Conservation (phyloP, 37 sponge, comb jelly and placozoan species). For the Ephydatia muelleri region DNA sequence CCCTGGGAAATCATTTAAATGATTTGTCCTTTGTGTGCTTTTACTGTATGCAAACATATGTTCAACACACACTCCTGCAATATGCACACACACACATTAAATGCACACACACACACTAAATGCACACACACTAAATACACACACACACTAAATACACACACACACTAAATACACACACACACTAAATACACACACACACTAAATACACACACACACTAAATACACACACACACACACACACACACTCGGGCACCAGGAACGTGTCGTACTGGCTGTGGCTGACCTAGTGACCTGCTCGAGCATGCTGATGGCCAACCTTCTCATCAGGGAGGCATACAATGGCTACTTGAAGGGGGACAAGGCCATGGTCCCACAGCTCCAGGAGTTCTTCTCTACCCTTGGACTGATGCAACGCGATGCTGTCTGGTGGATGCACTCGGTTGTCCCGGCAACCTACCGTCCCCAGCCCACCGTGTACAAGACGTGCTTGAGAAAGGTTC, state of each 20-base stretch:
- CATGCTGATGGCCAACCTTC: conserved; percentile 69
- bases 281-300: conserved; percentile 69
- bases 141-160: background rate
- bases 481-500: conserved; percentile 69
- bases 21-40: background rate
- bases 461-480: conserved; percentile 74
- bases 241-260: conserved; percentile 40
- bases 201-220: background rate
- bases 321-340: conserved; percentile 69
- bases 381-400: conserved; percentile 69
- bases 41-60: no score
- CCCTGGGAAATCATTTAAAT: background rate
- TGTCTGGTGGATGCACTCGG: conserved; percentile 79
- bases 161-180: background rate
- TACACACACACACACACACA: background rate
- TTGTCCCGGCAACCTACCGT: conserved; percentile 57
- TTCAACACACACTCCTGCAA: no score
- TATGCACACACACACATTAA: background rate
- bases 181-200: background rate
- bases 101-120: conserved; percentile 1
- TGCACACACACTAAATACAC: background rate
- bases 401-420: conserved; percentile 84
- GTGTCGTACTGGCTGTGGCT: conserved; percentile 59
- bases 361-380: conserved; percentile 48
- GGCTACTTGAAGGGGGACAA: conserved; percentile 79